phyloP scores from a whole-genome alignment of 1,140 invertebrate genomes.

The Penaeus vannamei region DNA sequence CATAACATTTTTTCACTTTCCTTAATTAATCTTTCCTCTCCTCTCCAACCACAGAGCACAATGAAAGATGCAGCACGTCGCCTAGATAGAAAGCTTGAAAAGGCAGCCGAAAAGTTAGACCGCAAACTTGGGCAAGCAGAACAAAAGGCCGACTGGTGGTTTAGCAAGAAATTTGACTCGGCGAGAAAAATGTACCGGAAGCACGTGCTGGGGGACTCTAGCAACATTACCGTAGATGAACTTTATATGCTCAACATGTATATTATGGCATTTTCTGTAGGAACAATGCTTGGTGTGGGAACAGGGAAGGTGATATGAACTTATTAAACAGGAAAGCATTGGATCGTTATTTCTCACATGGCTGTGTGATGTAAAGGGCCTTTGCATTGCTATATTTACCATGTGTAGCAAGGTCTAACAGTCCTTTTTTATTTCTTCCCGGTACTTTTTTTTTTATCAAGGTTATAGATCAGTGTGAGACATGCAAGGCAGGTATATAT shows the following conservation, averaged over 20 bases:
- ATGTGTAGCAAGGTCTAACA: no score
- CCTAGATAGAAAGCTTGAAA: conserved; percentile 47
- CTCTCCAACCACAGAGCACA: not conserved
- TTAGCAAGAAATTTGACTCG: conserved; percentile 20
- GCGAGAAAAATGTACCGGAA: conserved; percentile 42
- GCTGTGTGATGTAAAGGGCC: not conserved
- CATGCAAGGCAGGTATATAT: no score
- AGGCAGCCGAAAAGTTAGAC: conserved; percentile 51
- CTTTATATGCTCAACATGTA: conserved; percentile 60
- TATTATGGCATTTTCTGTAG: conserved; percentile 54
- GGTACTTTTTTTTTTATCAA: no score
- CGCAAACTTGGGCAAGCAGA: conserved; percentile 27
- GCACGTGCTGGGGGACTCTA: conserved; percentile 48
- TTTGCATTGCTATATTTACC: not conserved
- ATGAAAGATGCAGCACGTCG: conserved; percentile 34
- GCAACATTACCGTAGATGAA: conserved; percentile 48
- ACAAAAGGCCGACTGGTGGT: conserved; percentile 41
- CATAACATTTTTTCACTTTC: not conserved
- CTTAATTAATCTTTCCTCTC: no score
- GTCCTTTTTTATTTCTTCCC: no score
- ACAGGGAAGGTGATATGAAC: conserved; percentile 39
- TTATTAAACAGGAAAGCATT: not conserved
- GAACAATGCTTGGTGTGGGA: conserved; percentile 61
- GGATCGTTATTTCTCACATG: not conserved
- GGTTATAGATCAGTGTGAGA: no score